Evolutionary conservation across 2,888 invertebrate species (phyloP).

Genomic region (Coleophora flavipennella): DNA sequence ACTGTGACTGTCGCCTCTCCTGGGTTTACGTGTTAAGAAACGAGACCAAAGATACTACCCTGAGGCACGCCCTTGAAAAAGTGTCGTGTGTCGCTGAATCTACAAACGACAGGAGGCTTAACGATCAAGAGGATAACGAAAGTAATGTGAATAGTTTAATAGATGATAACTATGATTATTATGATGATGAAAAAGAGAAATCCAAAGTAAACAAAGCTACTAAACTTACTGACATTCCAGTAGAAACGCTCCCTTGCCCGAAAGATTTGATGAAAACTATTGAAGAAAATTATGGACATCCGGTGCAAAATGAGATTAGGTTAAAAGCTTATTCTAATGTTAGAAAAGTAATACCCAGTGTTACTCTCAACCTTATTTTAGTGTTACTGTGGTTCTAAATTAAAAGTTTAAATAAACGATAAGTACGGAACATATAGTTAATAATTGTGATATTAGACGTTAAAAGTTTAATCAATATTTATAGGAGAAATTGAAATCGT

Average conservation of each 20-base stretch:
- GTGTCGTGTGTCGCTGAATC: conserved; percentile 78
- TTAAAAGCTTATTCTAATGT: conserved; percentile 54
- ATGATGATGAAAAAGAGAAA: conserved; percentile 47
- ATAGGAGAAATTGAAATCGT: not conserved
- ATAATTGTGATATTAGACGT: conserved; percentile 21
- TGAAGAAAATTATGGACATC: conserved; percentile 58
- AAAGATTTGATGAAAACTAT: conserved; percentile 59
- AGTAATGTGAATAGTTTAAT: conserved; percentile 37
- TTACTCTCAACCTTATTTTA: conserved; percentile 16
- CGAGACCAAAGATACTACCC: conserved; percentile 79
- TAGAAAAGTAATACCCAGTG: conserved; percentile 25
- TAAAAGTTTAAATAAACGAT: conserved; percentile 14
- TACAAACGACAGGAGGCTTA: conserved; percentile 37
- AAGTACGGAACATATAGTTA: conserved; percentile 8
- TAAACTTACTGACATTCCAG: conserved; percentile 51
- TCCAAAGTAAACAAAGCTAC: conserved; percentile 38
- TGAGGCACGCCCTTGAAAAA: conserved; percentile 79
- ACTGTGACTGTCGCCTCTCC: conserved; percentile 86
- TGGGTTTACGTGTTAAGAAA: conserved; percentile 85
- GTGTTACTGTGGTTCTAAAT: conserved; percentile 3
- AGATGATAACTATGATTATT: conserved; percentile 57
- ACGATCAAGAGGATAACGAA: conserved; percentile 35
- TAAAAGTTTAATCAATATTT: conserved; percentile 6
- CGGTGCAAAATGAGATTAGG: conserved; percentile 62
- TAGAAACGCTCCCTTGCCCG: conserved; percentile 59